Evolutionary conservation across 2,113 vertebrate genomes (phyloP), one percentile per base, ranked within the genome.

Genomic region (Vicugna pacos): DNA sequence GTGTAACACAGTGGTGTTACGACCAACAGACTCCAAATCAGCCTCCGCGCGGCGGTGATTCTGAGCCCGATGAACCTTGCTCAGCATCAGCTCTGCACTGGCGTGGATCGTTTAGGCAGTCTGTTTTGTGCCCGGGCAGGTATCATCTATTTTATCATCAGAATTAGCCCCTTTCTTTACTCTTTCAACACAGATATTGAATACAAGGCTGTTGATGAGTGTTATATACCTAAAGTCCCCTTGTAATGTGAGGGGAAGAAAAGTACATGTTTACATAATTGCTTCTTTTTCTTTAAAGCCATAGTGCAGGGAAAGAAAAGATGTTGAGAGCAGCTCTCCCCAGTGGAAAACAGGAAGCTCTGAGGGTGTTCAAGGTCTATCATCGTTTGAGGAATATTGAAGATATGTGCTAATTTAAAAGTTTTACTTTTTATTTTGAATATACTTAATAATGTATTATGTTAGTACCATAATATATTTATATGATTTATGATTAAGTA

Each of bases 291-390:
- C 20, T 93, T 16, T 11, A 67, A 72, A 26, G 20, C 5, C 56
- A n/a, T 17, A 60, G 15, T 56, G 70, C 7, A 26, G 42, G 14
- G 24, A 67, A 35, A 77, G n/a, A 48, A 91, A 72, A 19, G 19
- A 26, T 0, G 3, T 26, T 67, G n/a, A 26, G 8, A 48, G 4
- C 4, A 56, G 0, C 3, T 72, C 17, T 79, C 5, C 48, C 9
- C 11, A 22, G 1, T 11, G 46, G 5, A 92, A 26, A 3, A 72
- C 3, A 46, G 62, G 73, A 64, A n/a, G 1, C 8, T 67, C 30
- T 60, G 48, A 16, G 14, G 20, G 13, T 70, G 11, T 76, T 89
- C 9, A 46, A 26, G 30, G 67, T 54, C 38, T 60, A 26, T 30
- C 6, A 35, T 19, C 8, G 1, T 32, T 24, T 75, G 38, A 15